Base-by-base conservation (phyloP, 2,797 vertebrate species). In the Oryzias sinensis region DNA sequence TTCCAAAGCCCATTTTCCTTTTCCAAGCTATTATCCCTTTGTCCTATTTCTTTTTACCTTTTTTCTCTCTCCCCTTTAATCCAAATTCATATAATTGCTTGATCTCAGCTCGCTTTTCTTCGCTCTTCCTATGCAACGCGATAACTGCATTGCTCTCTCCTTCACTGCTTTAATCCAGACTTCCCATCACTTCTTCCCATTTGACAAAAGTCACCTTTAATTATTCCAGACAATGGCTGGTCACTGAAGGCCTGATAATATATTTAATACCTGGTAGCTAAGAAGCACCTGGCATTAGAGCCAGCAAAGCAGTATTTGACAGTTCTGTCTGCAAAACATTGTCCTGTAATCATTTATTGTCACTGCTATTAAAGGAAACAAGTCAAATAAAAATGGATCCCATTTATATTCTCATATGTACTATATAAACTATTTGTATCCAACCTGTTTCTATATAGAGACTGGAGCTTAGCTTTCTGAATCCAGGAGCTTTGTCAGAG, bases 201-300 rank as follows among this genome's bases (percentile, higher is more conserved):
- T 55, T 75, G 76, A 83, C 65, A 71, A 89, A 87, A 77, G 79
- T 76, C 68, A 76, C 69, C 77, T 72, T 70, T 69, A 58, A 80
- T 82, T 77, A 67, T 49, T 74, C 65, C 73, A 76, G 41, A 50
- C 33, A 52, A 43, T 46, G 66, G 68, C 44, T 25, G 59, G 47
- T 76, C 49, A 43, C 54, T 82, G 48, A 82, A 74, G 80, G 50
- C 65, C 55, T 37, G 9, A 37, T 37, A 37, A 11, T 37, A 37
- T 37, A 13, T 37, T 37, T 37, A 37, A 37, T 37, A 37, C 33
- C 33, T 37, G 33, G 11, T 11, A 13, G 33, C 33, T 37, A 37
- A 37, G 11, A 11, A 37, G 9, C 2, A 37, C 33, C 33, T 13
- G 4, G 33, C 11, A 37, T 37, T 37, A 11, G 9, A 37, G 33